phyloP scores from a whole-genome alignment of 2,888 invertebrate species.

The Cantharis rufa region DNA sequence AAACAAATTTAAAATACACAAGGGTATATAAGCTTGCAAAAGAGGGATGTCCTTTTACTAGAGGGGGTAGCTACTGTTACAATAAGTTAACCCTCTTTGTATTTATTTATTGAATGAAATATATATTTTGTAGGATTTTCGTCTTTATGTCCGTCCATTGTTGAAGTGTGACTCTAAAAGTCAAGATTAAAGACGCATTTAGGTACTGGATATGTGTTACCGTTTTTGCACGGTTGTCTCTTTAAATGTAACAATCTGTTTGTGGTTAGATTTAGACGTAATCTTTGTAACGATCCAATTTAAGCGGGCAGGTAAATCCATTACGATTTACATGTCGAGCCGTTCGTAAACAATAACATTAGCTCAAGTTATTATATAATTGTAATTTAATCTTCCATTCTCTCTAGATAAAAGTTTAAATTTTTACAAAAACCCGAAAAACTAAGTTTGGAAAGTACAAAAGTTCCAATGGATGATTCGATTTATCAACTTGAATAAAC shows the following conservation, averaged over 20 bases:
- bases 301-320: conserved; percentile 18
- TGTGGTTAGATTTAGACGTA: conserved; percentile 50
- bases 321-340: not conserved
- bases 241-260: conserved; percentile 42
- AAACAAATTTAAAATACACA: conserved; percentile 50
- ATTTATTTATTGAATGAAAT: conserved; percentile 52
- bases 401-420: not conserved
- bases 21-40: conserved; percentile 47
- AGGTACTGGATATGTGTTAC: conserved; percentile 39
- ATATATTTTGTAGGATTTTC: conserved; percentile 48
- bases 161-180: conserved; percentile 36
- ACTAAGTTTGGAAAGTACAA: not conserved
- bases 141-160: conserved; percentile 38
- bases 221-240: conserved; percentile 55
- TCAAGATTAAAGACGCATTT: conserved; percentile 42
- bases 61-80: conserved; percentile 53
- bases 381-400: not conserved
- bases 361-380: not conserved
- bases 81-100: conserved; percentile 54
- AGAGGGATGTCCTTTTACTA: conserved; percentile 51
- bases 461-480: not conserved
- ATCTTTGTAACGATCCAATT: conserved; percentile 23
- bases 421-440: not conserved
- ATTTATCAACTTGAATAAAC: not conserved
- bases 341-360: not conserved